These are phyloP conservation scores for Caenorhabditis latens DNA, from an alignment of 1,140 invertebrate genomes.

Conservation along the genomic window DNA sequence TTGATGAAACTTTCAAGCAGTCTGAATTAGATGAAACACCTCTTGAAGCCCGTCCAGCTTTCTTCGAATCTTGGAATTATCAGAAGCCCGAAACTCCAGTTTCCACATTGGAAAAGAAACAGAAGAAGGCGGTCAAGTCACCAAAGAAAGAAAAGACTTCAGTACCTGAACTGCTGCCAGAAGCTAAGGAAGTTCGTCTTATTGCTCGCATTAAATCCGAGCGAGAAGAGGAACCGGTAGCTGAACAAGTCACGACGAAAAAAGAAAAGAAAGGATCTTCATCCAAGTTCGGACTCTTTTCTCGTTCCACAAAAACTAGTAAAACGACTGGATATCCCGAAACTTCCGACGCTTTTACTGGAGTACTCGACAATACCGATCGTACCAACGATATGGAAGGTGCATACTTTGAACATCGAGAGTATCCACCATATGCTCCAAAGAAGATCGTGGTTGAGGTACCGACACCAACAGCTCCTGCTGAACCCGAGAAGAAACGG, in stretches of 20 bases:
- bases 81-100: not conserved
- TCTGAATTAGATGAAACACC: slow-evolving; percentile 61
- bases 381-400: not conserved
- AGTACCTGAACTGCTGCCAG: slow-evolving; percentile 9
- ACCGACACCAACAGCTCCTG: not conserved
- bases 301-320: not conserved
- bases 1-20: slow-evolving; percentile 9
- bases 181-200: not conserved
- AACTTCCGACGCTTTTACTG: slow-evolving; percentile 4
- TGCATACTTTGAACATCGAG: slow-evolving; percentile 17
- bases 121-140: slow-evolving; percentile 49
- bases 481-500: slow-evolving; percentile 21
- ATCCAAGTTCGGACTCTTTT: slow-evolving; percentile 25
- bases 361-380: not conserved
- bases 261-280: not conserved
- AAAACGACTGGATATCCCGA: not conserved
- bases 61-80: slow-evolving; percentile 42
- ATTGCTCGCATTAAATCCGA: slow-evolving; percentile 1
- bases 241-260: not conserved
- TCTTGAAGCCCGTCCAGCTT: not conserved
- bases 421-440: not conserved
- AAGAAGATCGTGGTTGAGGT: not conserved
- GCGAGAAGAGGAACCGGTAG: not conserved
- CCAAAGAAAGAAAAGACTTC: slow-evolving; percentile 35
- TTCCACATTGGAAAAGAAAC: slow-evolving; percentile 37